Base-by-base conservation (phyloP, 2,797 vertebrate genomes). In the Pelodytes ibericus region DNA sequence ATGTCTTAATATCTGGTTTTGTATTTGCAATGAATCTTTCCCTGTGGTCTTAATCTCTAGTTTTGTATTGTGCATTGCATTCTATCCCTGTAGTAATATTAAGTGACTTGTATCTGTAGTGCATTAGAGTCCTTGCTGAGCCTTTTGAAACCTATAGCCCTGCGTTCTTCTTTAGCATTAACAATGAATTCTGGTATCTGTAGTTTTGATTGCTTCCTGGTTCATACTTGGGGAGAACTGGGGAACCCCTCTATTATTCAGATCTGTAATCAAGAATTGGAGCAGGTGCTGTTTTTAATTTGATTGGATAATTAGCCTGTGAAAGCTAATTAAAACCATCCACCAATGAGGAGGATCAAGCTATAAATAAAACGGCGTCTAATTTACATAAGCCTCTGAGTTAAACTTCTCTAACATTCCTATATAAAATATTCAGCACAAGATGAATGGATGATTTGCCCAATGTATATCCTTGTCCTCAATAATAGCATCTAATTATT, bases 231-330 rank as follows among this genome's bases (percentile, higher is more conserved):
- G 59, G 39, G 68, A 56, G 41, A 10, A 36, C 24, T 51, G 65
- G 65, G 59, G 69, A 72, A 59, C 31, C 70, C 69, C 75, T 72
- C 22, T 78, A 41, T 61, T 62, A 53, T 66, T 72, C 2, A 26
- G 81, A 82, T 80, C 47, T 87, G 69, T 86, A 88, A 88, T 89
- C 86, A 89, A 84, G 75, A 71, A 81, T 80, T 69, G 80, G 71
- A 86, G 85, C 89, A 90, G 89, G 88, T 90, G 89, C 71, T 85
- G 87, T 84, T 88, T 87, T 87, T 87, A 88, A 90, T 91, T 90
- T 92, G 92, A 92, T 92, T 89, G 87, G 90, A 88, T 92, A 92
- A 94, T 93, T 93, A 93, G 89, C 85, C 81, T 77, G 80, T 47
- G 71, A 89, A 91, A 90, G 90, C 86, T 90, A 90, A 90, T 89